phyloP scores from a whole-genome alignment of 2,888 invertebrate species.

The Caenorhabditis sp. region DNA sequence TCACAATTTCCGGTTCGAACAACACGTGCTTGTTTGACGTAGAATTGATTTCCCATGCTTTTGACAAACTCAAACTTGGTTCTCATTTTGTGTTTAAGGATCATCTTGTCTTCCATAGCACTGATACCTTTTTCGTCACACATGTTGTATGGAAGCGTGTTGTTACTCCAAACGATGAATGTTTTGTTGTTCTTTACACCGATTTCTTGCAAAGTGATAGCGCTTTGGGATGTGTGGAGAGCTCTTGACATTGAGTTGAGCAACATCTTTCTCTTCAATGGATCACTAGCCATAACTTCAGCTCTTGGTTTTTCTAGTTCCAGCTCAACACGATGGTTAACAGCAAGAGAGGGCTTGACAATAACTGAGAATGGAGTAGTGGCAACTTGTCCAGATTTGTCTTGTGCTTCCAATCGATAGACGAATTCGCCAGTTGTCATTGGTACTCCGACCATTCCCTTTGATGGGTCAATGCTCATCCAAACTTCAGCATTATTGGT shows the following conservation, averaged over 20 bases:
- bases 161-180: slow-evolving; percentile 49
- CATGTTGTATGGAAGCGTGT: slow-evolving; percentile 40
- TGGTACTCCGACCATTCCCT: slow-evolving; percentile 54
- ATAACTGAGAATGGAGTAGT: slow-evolving; percentile 52
- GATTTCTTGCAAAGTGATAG: slow-evolving; percentile 41
- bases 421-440: slow-evolving; percentile 58
- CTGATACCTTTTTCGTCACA: slow-evolving; percentile 54
- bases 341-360: slow-evolving; percentile 38
- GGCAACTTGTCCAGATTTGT: slow-evolving; percentile 46
- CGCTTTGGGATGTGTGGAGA: slow-evolving; percentile 20
- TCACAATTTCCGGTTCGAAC: slow-evolving; percentile 43
- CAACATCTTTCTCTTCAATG: slow-evolving; percentile 38
- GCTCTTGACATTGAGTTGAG: slow-evolving; percentile 35
- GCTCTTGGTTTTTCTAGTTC: slow-evolving; percentile 43
- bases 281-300: slow-evolving; percentile 26
- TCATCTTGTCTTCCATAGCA: slow-evolving; percentile 48
- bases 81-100: slow-evolving; percentile 47
- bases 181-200: slow-evolving; percentile 34
- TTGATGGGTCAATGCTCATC: slow-evolving; percentile 34
- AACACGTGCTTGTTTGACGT: slow-evolving; percentile 50
- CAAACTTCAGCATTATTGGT: slow-evolving; percentile 41
- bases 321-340: slow-evolving; percentile 45
- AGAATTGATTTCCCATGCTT: slow-evolving; percentile 60
- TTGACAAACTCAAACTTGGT: slow-evolving; percentile 55
- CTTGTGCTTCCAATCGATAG: slow-evolving; percentile 65